These are phyloP conservation scores for Cloeon dipterum DNA, from an alignment of 2,888 invertebrate species.

Conservation along the genomic window DNA sequence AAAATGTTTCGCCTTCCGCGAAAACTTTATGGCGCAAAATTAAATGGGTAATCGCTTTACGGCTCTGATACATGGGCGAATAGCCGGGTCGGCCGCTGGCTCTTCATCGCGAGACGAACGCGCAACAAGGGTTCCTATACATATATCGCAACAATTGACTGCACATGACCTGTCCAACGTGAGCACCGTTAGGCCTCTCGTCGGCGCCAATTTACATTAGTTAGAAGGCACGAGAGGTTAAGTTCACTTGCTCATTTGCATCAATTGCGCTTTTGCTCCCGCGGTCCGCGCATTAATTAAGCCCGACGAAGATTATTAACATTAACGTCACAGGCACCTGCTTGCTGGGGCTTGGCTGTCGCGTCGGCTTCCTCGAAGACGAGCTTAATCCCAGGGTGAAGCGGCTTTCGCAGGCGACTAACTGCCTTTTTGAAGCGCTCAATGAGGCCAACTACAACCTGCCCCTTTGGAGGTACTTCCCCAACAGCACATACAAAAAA, in stretches of 20 bases:
- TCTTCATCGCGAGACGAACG: no score
- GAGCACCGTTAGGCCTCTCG: background rate
- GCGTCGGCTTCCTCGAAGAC: slow-evolving; percentile 48
- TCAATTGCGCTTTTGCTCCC: background rate
- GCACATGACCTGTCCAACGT: background rate
- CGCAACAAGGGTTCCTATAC: no score
- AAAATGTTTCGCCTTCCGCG: no score
- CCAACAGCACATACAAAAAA: slow-evolving; percentile 44
- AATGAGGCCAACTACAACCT: slow-evolving; percentile 63
- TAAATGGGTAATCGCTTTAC: no score
- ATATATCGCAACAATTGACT: no score
- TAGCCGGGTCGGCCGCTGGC: no score
- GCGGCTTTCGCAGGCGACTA: slow-evolving; percentile 27
- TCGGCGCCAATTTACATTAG: background rate
- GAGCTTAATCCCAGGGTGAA: slow-evolving; percentile 24
- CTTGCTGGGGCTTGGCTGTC: slow-evolving; percentile 49
- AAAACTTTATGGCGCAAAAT: no score
- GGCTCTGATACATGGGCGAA: no score
- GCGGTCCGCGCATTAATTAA: background rate
- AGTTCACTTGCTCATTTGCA: background rate
- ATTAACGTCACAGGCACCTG: slow-evolving; percentile 35
- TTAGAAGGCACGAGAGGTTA: background rate
- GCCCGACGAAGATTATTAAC: background rate
- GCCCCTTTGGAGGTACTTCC: slow-evolving; percentile 59
- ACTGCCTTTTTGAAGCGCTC: slow-evolving; percentile 51